Conservation (phyloP, 2,888 invertebrate genomes). For the Himalopsyche tibetana region DNA sequence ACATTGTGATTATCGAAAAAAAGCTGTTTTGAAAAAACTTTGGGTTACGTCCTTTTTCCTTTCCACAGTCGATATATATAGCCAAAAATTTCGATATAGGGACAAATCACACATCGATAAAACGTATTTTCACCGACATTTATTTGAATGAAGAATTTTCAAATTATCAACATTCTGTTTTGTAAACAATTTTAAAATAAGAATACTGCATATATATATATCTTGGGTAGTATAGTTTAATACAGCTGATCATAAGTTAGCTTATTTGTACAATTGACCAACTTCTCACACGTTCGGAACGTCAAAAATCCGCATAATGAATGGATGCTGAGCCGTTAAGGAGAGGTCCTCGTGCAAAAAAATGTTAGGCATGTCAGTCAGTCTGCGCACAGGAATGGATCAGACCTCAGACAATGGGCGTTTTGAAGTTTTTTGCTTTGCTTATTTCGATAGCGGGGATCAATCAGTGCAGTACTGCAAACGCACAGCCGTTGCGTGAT, state of each 20-base stretch:
- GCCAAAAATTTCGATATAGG: too few species aligned
- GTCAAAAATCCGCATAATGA: conserved; percentile 21
- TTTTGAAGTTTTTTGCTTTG: conserved; percentile 51
- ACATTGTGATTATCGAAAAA: too few species aligned
- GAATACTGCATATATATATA: too few species aligned
- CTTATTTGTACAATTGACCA: not conserved
- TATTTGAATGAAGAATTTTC: too few species aligned
- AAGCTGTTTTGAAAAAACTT: too few species aligned
- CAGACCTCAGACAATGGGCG: conserved; percentile 48
- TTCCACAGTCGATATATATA: too few species aligned
- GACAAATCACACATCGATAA: too few species aligned
- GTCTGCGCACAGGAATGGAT: conserved; percentile 22
- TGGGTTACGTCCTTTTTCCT: too few species aligned
- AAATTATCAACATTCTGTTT: too few species aligned
- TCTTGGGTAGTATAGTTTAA: not conserved
- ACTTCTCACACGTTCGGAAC: conserved; percentile 33
- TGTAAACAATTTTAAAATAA: too few species aligned
- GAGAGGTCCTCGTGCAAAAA: conserved; percentile 31
- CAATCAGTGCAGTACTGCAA: conserved; percentile 55
- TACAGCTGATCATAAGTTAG: not conserved
- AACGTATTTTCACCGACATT: too few species aligned
- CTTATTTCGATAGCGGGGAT: conserved; percentile 46
- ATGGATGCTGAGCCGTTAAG: not conserved
- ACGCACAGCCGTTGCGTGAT: conserved; percentile 47
- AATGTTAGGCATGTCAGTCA: conserved; percentile 19